Base-by-base conservation (phyloP, 2,888 invertebrate species). In the Xiphydria camelus region DNA sequence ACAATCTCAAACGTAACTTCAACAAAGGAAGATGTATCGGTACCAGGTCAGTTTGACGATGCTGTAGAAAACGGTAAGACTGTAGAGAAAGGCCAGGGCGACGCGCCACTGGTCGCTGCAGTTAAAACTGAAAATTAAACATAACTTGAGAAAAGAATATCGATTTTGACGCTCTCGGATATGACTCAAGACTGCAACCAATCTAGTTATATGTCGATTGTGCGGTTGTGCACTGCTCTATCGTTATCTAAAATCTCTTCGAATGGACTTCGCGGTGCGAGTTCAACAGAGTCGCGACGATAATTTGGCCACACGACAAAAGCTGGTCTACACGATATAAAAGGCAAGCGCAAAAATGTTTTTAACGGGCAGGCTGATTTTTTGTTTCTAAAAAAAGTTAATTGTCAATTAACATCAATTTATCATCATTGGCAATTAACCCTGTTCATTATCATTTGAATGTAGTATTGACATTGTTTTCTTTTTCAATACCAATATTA, bases 171-270 rank as follows among this genome's bases (percentile, higher is more conserved):
- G 55, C 51, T 62, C 66, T 61, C 66, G 64, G 64, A 67, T 61
- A 51, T 62, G 70, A 70, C 66, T 60, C 54, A 72, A 73, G 70
- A 73, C 70, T 70, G 70, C 66, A 67, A 66, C 64, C 59, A 67
- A 68, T 62, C 59, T 63, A 58, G 57, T 61, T 59, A 58, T 59
- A 60, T 56, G 59, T 54, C 51, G 48, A 49, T 59, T 51, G 65
- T 63, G 57, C 54, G 53, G 57, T 54, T 51, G 59, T 50, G 34
- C 14, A n/a, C 12, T 21, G 56, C 57, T 58, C 48, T 10, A 15
- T 33, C 38, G 34, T 47, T 50, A 57, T 53, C 52, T 51, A 45
- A 50, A 49, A 36, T 10, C 25, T 22, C 2, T n/a, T n/a, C n/a
- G n/a, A n/a, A n/a, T n/a, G n/a, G n/a, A n/a, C n/a, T n/a, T n/a